Base-by-base conservation (phyloP, 2,113 vertebrate species). In the Meriones unguiculatus region DNA sequence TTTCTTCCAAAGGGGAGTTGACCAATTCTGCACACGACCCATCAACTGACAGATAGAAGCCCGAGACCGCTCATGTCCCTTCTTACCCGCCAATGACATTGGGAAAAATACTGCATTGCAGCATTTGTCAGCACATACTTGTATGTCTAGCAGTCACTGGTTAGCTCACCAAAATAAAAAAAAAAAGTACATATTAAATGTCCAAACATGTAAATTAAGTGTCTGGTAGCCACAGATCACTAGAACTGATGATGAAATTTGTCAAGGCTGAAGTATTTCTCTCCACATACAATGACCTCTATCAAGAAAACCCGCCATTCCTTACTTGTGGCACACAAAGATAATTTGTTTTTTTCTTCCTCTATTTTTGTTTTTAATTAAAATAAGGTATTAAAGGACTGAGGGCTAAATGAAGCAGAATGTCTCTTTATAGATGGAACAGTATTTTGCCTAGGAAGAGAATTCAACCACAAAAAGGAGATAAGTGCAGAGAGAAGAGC, bases 101-200 rank as follows among this genome's bases (percentile, higher is more conserved):
- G 98, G 98, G 92, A 97, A 67, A 98, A 99, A 98, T 98, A 98
- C 98, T 99, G 98, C 98, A 99, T 97, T 99, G 98, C 98, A 99
- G 98, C 94, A 98, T 97, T 98, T 98, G 97, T 96, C 97, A 98
- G 97, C 95, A 97, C 98, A 98, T 94, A 95, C 0, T 97, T 97
- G 52, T 97, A 89, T 97, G 97, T 97, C 97, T 98, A 98, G 96
- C 80, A 93, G 97, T 97, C 87, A 90, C 97, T 98, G 98, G 96
- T 97, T 98, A 98, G 96, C 96, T 97, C 97, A 97, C 96, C 95
- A 97, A 97, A 91, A 97, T 41, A 97, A 98, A 97, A 91, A 97
- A 97, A 97, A 91, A 97, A 97, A 97, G 96, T 96, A 98, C 93
- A 97, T 98, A 98, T 97, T 98, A 93, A 98, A 95, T 96, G 92